Percentiles rank a stretch among this genome's conserved stretches.
These are phyloP conservation scores for Encarsia formosa DNA, from an alignment of 2,888 invertebrate genomes.

Conservation along the genomic window DNA sequence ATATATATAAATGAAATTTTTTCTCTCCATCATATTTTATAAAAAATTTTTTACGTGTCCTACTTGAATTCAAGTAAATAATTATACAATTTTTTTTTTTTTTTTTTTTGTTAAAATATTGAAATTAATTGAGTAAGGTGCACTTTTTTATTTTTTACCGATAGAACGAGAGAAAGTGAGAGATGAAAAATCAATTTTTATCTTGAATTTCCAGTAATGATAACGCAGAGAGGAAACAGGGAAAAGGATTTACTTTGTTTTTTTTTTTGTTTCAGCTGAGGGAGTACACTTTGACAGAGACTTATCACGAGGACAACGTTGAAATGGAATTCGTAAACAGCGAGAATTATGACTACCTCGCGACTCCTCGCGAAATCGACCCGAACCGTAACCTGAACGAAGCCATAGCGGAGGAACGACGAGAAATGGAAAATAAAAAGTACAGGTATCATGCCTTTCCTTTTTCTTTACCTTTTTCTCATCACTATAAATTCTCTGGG, in stretches of 20 bases:
- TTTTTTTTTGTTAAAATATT: no score
- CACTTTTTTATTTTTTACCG: no score
- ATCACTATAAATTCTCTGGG: no score
- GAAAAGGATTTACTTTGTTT: slow-evolving; percentile 4
- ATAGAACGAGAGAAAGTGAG: not conserved
- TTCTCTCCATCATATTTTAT: no score
- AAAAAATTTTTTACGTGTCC: no score
- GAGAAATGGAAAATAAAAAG: slow-evolving; percentile 56
- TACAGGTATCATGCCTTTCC: slow-evolving; percentile 42
- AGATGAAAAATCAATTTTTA: not conserved
- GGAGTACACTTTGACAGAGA: slow-evolving; percentile 83
- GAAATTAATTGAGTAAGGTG: no score
- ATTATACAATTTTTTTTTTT: no score
- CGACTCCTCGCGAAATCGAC: slow-evolving; percentile 58
- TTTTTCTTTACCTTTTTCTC: slow-evolving; percentile 1
- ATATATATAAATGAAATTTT: no score
- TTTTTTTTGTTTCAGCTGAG: slow-evolving; percentile 60
- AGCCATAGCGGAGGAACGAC: slow-evolving; percentile 76
- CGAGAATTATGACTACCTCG: slow-evolving; percentile 10
- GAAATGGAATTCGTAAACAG: slow-evolving; percentile 50
- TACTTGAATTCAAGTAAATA: no score
- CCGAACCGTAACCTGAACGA: slow-evolving; percentile 71
- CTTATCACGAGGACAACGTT: slow-evolving; percentile 77
- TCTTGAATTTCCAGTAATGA: not conserved
- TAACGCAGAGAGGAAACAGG: not conserved